Percentiles rank a stretch among this genome's conserved stretches.
These are phyloP conservation scores for Chelon auratus DNA, from an alignment of 2,797 vertebrate genomes.

Conservation along the genomic window DNA sequence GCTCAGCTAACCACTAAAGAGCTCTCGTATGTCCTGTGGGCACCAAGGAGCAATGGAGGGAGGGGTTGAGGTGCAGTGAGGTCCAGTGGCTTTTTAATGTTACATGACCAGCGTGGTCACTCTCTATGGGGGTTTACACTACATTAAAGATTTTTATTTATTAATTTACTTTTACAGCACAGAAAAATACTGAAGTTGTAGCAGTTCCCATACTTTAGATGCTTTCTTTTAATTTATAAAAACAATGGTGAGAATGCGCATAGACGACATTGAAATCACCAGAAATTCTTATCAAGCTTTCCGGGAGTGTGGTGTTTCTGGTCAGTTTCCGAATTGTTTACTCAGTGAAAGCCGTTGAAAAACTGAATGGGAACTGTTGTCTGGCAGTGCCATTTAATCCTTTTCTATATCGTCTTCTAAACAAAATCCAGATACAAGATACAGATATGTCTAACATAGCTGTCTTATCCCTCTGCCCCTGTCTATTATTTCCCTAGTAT, in stretches of 20 bases:
- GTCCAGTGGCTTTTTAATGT: constrained; percentile 23
- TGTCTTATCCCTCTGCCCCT: constrained; percentile 29
- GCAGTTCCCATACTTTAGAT: neutral
- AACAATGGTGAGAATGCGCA: neutral
- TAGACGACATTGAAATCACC: neutral
- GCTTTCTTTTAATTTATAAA: neutral
- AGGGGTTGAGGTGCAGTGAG: constrained; percentile 12
- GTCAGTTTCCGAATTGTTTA: constrained; percentile 5
- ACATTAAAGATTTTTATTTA: neutral
- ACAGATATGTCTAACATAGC: neutral
- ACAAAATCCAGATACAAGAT: neutral
- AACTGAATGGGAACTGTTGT: neutral
- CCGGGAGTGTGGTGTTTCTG: neutral
- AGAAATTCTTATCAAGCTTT: neutral
- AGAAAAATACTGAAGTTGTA: no score
- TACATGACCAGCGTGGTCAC: constrained; percentile 36
- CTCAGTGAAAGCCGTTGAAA: neutral
- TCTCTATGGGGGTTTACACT: neutral
- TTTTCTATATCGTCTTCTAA: neutral
- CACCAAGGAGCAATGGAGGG: constrained; percentile 19
- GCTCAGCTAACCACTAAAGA: constrained; percentile 84
- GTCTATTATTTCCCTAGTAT: constrained; percentile 83
- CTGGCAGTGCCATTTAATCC: neutral
- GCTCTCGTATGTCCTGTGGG: constrained; percentile 49
- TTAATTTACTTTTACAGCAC: no score